phyloP scores from a whole-genome alignment of 2,888 invertebrate species.

The Trichopoda pennipes region DNA sequence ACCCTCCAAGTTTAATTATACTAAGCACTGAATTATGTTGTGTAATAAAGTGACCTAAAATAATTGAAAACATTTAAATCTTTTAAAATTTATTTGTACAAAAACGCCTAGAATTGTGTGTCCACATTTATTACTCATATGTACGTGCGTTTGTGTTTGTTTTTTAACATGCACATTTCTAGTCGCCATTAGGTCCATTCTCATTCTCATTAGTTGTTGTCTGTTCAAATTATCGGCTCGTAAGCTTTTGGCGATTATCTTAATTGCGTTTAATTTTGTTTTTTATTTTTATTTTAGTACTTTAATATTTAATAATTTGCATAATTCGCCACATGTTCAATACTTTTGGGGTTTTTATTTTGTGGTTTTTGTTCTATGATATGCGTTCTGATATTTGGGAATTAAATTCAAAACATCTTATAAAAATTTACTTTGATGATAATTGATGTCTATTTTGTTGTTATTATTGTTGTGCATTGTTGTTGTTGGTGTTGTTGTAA shows the following conservation, averaged over 20 bases:
- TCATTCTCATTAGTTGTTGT: slow-evolving; percentile 33
- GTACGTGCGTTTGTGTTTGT: not conserved
- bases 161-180: not conserved
- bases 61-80: slow-evolving; percentile 45
- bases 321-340: not conserved
- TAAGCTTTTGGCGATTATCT: slow-evolving; percentile 43
- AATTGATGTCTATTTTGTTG: slow-evolving; percentile 43
- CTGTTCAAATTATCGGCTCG: slow-evolving; percentile 33
- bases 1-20: too few relatives aligned
- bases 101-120: slow-evolving; percentile 57
- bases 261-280: slow-evolving; percentile 37
- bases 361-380: slow-evolving; percentile 39
- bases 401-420: slow-evolving; percentile 59
- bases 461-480: slow-evolving; percentile 10
- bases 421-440: slow-evolving; percentile 51
- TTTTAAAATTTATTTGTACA: slow-evolving; percentile 39
- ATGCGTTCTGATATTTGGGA: slow-evolving; percentile 7
- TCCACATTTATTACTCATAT: slow-evolving; percentile 5
- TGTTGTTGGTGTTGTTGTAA: slow-evolving; percentile 7
- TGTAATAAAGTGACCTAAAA: slow-evolving; percentile 24
- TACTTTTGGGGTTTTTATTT: slow-evolving; percentile 22
- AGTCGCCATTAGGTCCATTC: slow-evolving; percentile 47
- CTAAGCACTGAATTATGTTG: too few relatives aligned
- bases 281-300: not conserved
- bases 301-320: not conserved